A percentile compares a stretch with the other conserved stretches of the same genome.
These are phyloP conservation scores for Hydrotaea cyrtoneurina DNA, from an alignment of 2,888 invertebrate genomes.

Conservation along the genomic window DNA sequence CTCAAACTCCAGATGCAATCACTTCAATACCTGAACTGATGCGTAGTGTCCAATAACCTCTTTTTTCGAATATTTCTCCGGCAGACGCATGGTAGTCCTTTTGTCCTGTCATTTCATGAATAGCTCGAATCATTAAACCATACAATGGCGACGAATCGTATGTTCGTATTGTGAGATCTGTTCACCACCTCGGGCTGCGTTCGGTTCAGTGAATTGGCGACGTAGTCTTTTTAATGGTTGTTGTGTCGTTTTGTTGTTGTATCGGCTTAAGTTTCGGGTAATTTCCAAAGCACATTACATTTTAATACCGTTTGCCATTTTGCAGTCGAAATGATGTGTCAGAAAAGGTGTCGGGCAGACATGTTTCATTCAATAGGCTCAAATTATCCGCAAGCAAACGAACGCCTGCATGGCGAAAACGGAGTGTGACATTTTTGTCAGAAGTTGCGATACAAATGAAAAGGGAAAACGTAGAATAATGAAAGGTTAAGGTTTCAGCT, in stretches of 20 bases:
- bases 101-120: too few species aligned
- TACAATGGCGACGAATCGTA: background rate
- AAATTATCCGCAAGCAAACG: background rate
- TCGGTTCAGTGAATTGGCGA: too few species aligned
- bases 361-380: background rate
- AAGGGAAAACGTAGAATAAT: background rate
- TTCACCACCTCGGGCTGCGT: too few species aligned
- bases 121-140: too few species aligned
- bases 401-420: background rate
- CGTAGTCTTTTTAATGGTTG: background rate
- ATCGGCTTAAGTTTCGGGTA: background rate
- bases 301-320: background rate
- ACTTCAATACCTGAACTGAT: too few species aligned
- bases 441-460: background rate
- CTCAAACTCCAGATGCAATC: too few species aligned
- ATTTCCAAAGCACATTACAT: slow-evolving; percentile 3
- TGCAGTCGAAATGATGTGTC: background rate
- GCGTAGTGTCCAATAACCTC: too few species aligned
- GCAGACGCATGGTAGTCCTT: too few species aligned
- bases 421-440: background rate
- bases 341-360: background rate
- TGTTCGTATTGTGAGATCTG: background rate
- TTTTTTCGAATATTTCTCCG: too few species aligned
- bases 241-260: background rate
- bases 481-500: background rate